phyloP scores from a whole-genome alignment of 2,797 vertebrate species.

The Diceros bicornis region DNA sequence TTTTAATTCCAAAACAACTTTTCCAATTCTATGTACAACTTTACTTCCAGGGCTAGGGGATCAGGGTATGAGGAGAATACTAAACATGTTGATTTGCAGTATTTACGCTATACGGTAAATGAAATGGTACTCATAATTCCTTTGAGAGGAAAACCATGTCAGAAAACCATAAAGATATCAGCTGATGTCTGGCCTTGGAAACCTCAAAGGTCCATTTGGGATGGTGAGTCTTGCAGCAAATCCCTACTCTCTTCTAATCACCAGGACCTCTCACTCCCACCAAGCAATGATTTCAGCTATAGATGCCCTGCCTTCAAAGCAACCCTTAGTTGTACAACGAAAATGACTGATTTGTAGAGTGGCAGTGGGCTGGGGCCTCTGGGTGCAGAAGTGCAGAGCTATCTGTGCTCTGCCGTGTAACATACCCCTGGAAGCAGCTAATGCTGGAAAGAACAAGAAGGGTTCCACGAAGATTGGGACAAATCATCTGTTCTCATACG shows the following conservation, averaged over 20 bases:
- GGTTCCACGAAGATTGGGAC: neutral
- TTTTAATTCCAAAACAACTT: neutral
- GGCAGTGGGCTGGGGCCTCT: neutral
- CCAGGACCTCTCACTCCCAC: neutral
- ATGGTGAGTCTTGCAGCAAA: neutral
- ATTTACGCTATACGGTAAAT: neutral
- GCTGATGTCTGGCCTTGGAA: neutral
- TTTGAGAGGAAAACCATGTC: neutral
- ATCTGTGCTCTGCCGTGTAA: neutral
- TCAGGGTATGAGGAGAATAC: neutral
- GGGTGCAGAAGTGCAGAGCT: neutral
- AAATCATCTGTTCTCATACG: neutral
- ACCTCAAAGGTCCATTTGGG: neutral
- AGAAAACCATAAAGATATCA: neutral
- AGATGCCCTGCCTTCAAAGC: neutral
- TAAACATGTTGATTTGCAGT: neutral
- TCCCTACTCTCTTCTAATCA: neutral
- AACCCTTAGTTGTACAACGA: neutral
- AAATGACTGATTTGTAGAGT: neutral
- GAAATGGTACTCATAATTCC: neutral
- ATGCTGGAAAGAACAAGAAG: neutral
- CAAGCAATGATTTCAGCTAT: neutral
- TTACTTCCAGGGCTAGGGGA: neutral
- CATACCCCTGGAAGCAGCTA: neutral
- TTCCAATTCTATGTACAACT: neutral